phyloP scores from a whole-genome alignment of 2,888 invertebrate species.

The Ornithoptera priamus region DNA sequence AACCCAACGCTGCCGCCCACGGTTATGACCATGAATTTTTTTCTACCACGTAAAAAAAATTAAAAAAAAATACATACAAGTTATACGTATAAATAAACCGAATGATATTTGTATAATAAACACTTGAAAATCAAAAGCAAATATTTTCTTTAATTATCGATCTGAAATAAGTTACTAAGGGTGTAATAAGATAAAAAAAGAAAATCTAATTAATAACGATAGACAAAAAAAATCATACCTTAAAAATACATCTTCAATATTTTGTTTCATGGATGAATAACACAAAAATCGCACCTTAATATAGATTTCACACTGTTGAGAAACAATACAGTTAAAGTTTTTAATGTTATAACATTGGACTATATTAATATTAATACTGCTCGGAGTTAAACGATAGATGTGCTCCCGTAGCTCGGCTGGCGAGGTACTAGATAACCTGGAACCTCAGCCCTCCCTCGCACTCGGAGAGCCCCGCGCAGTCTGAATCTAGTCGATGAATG shows the following conservation, averaged over 20 bases:
- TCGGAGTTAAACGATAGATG: constrained; percentile 32
- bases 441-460: constrained; percentile 42
- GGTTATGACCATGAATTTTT: constrained; percentile 47
- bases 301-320: background rate
- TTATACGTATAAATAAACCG: no score
- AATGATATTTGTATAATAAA: no score
- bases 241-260: constrained; percentile 8
- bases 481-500: constrained; percentile 73
- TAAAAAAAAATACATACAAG: constrained; percentile 1
- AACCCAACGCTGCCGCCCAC: constrained; percentile 62
- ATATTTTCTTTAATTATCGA: no score
- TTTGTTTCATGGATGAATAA: background rate
- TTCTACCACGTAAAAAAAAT: constrained; percentile 38
- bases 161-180: background rate
- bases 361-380: no score
- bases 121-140: no score
- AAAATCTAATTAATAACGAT: background rate
- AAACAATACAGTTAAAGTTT: background rate
- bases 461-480: constrained; percentile 59
- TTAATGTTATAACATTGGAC: background rate
- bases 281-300: background rate
- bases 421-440: constrained; percentile 62
- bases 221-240: constrained; percentile 9
- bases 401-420: constrained; percentile 45
- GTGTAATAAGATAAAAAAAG: background rate